Conservation (phyloP, 2,113 vertebrate species). For the Hylia prasina region DNA sequence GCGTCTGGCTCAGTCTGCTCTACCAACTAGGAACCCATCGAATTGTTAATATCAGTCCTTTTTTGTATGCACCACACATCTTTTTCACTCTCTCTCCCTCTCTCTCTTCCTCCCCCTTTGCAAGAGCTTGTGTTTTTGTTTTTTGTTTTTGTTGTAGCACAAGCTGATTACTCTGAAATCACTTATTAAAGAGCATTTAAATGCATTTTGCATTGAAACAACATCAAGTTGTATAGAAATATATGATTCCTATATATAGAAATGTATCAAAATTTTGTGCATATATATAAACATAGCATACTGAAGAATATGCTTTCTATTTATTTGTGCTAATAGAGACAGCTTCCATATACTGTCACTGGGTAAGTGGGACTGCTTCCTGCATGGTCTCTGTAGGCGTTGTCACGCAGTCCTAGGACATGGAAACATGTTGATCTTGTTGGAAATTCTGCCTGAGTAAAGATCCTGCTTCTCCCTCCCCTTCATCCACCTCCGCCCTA, state of each 20-base stretch:
- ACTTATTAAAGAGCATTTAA: slow-evolving; percentile 70
- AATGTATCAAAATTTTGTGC: neutral
- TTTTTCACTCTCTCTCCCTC: slow-evolving; percentile 78
- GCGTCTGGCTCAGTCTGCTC: slow-evolving; percentile 92
- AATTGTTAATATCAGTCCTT: slow-evolving; percentile 87
- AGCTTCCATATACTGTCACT: neutral
- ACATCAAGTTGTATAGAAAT: neutral
- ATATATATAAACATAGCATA: neutral
- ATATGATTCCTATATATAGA: neutral
- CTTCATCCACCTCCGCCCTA: neutral
- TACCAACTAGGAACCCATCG: slow-evolving; percentile 83
- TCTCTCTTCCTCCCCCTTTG: slow-evolving; percentile 74
- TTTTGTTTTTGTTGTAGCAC: slow-evolving; percentile 75
- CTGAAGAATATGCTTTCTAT: neutral
- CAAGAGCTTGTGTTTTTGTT: slow-evolving; percentile 71
- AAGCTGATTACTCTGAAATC: slow-evolving; percentile 84
- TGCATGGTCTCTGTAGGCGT: neutral
- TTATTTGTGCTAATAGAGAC: neutral
- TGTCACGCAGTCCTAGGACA: neutral
- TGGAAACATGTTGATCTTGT: neutral
- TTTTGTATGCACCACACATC: slow-evolving; percentile 91
- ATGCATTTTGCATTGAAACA: slow-evolving; percentile 52
- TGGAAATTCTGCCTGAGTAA: neutral
- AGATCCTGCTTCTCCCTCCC: neutral
- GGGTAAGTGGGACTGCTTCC: neutral